Percentiles rank a stretch among this genome's conserved stretches.
phyloP scores from a whole-genome alignment of 2,888 invertebrate species.

The Pardosa pseudoannulata region DNA sequence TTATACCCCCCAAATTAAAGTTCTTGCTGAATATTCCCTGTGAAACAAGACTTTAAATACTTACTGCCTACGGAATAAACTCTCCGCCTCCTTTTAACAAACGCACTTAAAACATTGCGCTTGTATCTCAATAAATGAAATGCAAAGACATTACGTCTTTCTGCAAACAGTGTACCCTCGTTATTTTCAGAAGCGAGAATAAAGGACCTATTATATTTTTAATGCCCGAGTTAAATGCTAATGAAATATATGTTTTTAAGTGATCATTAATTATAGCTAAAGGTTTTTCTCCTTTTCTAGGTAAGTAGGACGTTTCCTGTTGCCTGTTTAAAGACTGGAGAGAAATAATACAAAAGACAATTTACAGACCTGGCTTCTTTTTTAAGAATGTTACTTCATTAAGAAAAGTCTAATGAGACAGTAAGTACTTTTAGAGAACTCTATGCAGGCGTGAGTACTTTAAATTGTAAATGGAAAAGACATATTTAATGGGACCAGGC shows the following conservation, averaged over 20 bases:
- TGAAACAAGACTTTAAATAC: too few relatives aligned
- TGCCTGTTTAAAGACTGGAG: conserved; percentile 41
- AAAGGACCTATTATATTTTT: conserved; percentile 47
- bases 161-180: background rate
- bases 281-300: conserved; percentile 66
- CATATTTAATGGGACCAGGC: background rate
- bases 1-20: too few relatives aligned
- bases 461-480: background rate
- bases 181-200: conserved; percentile 39
- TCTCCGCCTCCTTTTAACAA: too few relatives aligned
- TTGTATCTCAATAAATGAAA: conserved; percentile 56
- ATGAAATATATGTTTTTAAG: conserved; percentile 71
- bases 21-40: too few relatives aligned
- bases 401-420: conserved; percentile 59
- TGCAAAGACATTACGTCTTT: conserved; percentile 27
- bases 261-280: conserved; percentile 70
- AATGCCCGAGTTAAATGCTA: conserved; percentile 44
- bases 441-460: background rate
- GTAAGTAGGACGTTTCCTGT: conserved; percentile 62
- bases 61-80: too few relatives aligned
- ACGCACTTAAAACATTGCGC: too few relatives aligned
- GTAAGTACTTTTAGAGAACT: conserved; percentile 56
- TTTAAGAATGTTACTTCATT: conserved; percentile 65
- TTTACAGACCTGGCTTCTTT: conserved; percentile 48
- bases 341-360: conserved; percentile 52